Conservation (phyloP, 2,113 vertebrate species). For the Lasiurus cinereus region DNA sequence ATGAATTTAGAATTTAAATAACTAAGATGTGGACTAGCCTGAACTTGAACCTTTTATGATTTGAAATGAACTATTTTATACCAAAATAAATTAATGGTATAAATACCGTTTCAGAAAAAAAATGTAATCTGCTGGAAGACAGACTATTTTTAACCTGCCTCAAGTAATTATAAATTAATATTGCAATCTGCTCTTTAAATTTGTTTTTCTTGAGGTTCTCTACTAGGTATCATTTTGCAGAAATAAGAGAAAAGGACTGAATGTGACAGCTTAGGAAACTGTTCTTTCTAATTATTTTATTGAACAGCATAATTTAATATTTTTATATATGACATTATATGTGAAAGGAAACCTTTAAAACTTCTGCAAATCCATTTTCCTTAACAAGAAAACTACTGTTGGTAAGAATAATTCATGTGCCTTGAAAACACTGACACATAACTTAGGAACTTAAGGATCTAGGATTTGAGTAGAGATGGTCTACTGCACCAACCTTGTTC, state of each 20-base stretch:
- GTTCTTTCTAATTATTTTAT: slow-evolving; percentile 63
- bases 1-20: slow-evolving; percentile 65
- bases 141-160: slow-evolving; percentile 70
- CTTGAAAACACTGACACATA: not conserved
- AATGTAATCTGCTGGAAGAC: slow-evolving; percentile 52
- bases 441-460: not conserved
- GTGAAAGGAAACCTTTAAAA: slow-evolving; percentile 39
- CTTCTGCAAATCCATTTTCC: slow-evolving; percentile 1
- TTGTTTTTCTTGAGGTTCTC: slow-evolving; percentile 46
- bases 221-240: slow-evolving; percentile 45
- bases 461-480: not conserved
- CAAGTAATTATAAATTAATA: slow-evolving; percentile 70
- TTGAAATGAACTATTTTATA: slow-evolving; percentile 56
- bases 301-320: not conserved
- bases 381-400: not conserved
- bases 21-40: slow-evolving; percentile 11
- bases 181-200: slow-evolving; percentile 65
- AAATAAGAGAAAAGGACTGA: slow-evolving; percentile 46
- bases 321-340: slow-evolving; percentile 31
- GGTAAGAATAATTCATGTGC: not conserved
- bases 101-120: slow-evolving; percentile 65
- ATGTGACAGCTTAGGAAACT: not conserved
- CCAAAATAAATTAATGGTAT: slow-evolving; percentile 60
- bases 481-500: not conserved
- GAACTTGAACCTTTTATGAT: slow-evolving; percentile 51